Percentiles rank a stretch among this genome's conserved stretches.
Conservation (phyloP, 1,140 invertebrate species). For the Olivierus martensii region DNA sequence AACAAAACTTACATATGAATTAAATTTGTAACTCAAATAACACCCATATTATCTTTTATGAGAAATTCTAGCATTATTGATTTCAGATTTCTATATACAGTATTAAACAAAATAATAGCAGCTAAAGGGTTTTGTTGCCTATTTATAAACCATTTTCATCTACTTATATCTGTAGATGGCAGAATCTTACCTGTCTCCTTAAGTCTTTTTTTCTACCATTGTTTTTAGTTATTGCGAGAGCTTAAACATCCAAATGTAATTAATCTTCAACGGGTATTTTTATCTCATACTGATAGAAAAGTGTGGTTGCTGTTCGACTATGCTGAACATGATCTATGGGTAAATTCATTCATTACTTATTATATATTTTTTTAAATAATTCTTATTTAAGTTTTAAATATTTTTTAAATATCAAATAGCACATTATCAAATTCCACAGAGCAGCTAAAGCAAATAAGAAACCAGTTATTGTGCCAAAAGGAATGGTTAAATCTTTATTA, state of each 20-base stretch:
- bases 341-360: conserved; percentile 32
- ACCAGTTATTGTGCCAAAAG: conserved; percentile 86
- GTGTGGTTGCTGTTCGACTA: conserved; percentile 98
- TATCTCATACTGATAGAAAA: conserved; percentile 93
- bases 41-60: no score
- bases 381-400: conserved; percentile 4
- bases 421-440: conserved; percentile 98
- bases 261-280: conserved; percentile 89
- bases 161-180: no score
- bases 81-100: no score
- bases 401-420: conserved; percentile 40
- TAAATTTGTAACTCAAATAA: no score
- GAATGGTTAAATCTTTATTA: conserved; percentile 94
- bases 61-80: no score
- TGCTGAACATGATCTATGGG: conserved; percentile 98
- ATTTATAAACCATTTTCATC: no score
- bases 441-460: conserved; percentile 98
- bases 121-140: no score
- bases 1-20: no score
- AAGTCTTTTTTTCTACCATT: no score
- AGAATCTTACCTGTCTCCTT: no score
- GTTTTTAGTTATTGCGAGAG: conserved; percentile 75
- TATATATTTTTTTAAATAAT: background rate
- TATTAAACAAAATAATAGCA: no score
- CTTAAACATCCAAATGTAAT: conserved; percentile 97